Evolutionary conservation across 1,140 invertebrate species (phyloP).

Genomic region (Tyrophagus putrescentiae): DNA sequence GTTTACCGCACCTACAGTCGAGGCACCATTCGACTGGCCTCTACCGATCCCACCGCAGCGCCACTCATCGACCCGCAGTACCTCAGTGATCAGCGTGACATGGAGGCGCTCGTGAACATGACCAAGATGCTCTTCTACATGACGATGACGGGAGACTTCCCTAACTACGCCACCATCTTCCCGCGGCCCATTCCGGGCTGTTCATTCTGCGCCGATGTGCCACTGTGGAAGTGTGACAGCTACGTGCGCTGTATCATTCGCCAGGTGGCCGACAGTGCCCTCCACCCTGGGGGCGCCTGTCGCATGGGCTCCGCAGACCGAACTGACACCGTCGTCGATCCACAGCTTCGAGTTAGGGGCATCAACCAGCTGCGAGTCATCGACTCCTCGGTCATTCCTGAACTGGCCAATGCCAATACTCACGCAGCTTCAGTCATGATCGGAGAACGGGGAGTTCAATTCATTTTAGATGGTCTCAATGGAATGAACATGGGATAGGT

Average conservation of each 20-base stretch:
- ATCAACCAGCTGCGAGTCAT: slow-evolving; percentile 46
- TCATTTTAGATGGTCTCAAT: slow-evolving; percentile 14
- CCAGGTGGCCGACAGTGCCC: slow-evolving; percentile 7
- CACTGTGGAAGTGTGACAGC: slow-evolving; percentile 41
- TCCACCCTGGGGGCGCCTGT: slow-evolving; percentile 36
- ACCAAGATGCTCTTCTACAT: slow-evolving; percentile 12
- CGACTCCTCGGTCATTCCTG: slow-evolving; percentile 53
- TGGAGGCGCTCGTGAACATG: slow-evolving; percentile 42
- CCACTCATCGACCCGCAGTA: slow-evolving; percentile 61
- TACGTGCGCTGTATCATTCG: slow-evolving; percentile 35
- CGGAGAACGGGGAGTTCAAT: slow-evolving; percentile 19
- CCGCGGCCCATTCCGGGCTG: slow-evolving; percentile 53
- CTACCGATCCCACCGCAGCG: slow-evolving; percentile 39
- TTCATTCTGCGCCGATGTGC: slow-evolving; percentile 48
- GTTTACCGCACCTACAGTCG: slow-evolving; percentile 11
- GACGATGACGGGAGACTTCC: slow-evolving; percentile 10
- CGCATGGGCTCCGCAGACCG: slow-evolving; percentile 68
- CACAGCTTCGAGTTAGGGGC: slow-evolving; percentile 42
- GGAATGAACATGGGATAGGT: too few species aligned
- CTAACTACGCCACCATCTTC: slow-evolving; percentile 13
- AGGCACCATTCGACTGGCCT: slow-evolving; percentile 43
- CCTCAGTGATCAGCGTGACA: slow-evolving; percentile 43
- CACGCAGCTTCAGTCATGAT: slow-evolving; percentile 20
- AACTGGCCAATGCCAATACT: slow-evolving; percentile 30
- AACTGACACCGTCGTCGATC: slow-evolving; percentile 59